These are phyloP conservation scores for Timandra comae DNA, from an alignment of 2,888 invertebrate genomes.

Conservation along the genomic window DNA sequence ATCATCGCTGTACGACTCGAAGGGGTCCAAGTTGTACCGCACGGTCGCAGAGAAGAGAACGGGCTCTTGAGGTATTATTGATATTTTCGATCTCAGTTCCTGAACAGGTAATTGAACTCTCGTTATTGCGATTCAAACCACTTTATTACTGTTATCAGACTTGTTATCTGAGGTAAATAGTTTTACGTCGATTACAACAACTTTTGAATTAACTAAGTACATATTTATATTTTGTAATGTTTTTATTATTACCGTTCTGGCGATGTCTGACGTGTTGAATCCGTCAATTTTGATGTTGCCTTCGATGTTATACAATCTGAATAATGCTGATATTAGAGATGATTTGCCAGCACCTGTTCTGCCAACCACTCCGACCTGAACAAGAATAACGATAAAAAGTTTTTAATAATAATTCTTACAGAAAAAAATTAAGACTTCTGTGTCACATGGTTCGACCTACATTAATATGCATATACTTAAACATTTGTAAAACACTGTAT, in stretches of 20 bases:
- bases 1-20: slow-evolving; percentile 77
- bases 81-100: slow-evolving; percentile 80
- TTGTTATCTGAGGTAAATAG: no score
- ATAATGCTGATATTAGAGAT: slow-evolving; percentile 85
- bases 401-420: no score
- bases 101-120: slow-evolving; percentile 27
- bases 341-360: slow-evolving; percentile 92
- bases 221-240: neutral
- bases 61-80: slow-evolving; percentile 84
- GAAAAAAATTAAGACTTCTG: no score
- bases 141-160: no score
- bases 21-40: slow-evolving; percentile 85
- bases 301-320: slow-evolving; percentile 81
- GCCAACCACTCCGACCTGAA: slow-evolving; percentile 89
- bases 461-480: no score
- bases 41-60: slow-evolving; percentile 81
- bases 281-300: slow-evolving; percentile 86
- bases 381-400: no score
- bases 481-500: no score
- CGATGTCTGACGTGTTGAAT: slow-evolving; percentile 77
- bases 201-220: neutral
- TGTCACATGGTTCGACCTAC: no score
- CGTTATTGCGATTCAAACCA: no score
- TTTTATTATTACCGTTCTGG: slow-evolving; percentile 63
- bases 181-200: no score